Evolutionary conservation across 1,140 invertebrate species (phyloP).

Genomic region (Rhagoletis zephyria): DNA sequence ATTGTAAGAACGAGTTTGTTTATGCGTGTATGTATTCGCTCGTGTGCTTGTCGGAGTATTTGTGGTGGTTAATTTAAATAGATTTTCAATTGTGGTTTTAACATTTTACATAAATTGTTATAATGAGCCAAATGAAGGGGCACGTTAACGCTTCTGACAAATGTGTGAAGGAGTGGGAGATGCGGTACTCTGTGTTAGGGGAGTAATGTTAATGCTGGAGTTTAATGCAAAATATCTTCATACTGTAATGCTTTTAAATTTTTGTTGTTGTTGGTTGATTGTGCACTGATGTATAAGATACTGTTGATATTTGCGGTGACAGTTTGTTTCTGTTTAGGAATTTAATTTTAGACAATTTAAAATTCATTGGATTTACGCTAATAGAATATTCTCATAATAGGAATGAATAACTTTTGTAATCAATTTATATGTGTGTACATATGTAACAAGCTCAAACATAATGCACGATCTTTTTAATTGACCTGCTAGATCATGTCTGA

Average conservation of each 20-base stretch:
- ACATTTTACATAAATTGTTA: slow-evolving; percentile 72
- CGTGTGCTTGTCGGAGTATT: slow-evolving; percentile 6
- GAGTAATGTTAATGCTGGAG: too few relatives aligned
- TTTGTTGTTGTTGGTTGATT: background rate
- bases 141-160: slow-evolving; percentile 30
- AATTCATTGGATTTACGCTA: slow-evolving; percentile 43
- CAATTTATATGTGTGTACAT: too few relatives aligned
- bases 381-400: too few relatives aligned
- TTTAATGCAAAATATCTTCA: background rate
- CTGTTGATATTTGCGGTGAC: slow-evolving; percentile 43
- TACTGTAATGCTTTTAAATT: background rate
- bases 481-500: too few relatives aligned
- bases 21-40: background rate
- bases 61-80: slow-evolving; percentile 66
- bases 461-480: too few relatives aligned
- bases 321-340: slow-evolving; percentile 34
- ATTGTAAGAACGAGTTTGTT: too few relatives aligned
- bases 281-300: background rate
- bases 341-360: slow-evolving; percentile 39
- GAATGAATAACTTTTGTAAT: too few relatives aligned
- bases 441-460: too few relatives aligned
- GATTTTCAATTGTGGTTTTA: slow-evolving; percentile 72
- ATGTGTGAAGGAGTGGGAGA: background rate
- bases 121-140: slow-evolving; percentile 60
- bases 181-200: background rate